These are phyloP conservation scores for Pseudolaguvia tuberculata DNA, from an alignment of 2,113 vertebrate genomes.

Conservation along the genomic window DNA sequence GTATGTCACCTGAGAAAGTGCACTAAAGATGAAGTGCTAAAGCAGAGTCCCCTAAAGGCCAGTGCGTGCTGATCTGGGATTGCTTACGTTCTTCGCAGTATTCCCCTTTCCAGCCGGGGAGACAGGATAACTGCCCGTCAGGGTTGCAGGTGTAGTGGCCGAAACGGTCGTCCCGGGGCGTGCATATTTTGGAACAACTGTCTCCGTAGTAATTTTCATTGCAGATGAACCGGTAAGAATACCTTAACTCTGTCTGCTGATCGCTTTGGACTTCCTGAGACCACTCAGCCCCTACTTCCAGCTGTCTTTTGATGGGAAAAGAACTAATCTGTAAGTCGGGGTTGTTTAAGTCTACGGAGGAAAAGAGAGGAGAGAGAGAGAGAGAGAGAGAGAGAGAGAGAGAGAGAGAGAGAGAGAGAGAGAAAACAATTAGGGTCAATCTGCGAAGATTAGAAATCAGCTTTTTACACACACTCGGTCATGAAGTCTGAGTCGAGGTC, in stretches of 20 bases:
- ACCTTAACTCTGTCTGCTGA: conserved; percentile 76
- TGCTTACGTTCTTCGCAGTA: conserved; percentile 95
- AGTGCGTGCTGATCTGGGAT: conserved; percentile 50
- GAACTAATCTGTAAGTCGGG: conserved; percentile 77
- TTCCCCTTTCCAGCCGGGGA: conserved; percentile 89
- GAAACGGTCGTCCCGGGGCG: conserved; percentile 86
- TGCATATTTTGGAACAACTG: conserved; percentile 90
- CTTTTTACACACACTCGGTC: background rate
- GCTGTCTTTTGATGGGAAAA: conserved; percentile 81
- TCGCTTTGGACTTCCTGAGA: conserved; percentile 69
- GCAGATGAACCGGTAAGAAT: conserved; percentile 94
- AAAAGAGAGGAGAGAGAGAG: conserved; percentile 26
- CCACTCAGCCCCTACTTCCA: conserved; percentile 85
- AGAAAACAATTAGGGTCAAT: conserved; percentile 21
- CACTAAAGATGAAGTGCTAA: conserved; percentile 30
- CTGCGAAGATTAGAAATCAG: background rate
- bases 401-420: no score
- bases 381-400: no score
- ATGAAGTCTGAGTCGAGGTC: background rate
- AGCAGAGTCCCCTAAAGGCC: conserved; percentile 35
- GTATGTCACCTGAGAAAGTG: conserved; percentile 20
- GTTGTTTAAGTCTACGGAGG: conserved; percentile 61
- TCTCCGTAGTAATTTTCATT: conserved; percentile 96
- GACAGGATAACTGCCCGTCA: conserved; percentile 82
- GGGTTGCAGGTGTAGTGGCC: conserved; percentile 90